These are phyloP conservation scores for Peromyscus eremicus DNA, from an alignment of 2,797 vertebrate genomes.

Conservation along the genomic window DNA sequence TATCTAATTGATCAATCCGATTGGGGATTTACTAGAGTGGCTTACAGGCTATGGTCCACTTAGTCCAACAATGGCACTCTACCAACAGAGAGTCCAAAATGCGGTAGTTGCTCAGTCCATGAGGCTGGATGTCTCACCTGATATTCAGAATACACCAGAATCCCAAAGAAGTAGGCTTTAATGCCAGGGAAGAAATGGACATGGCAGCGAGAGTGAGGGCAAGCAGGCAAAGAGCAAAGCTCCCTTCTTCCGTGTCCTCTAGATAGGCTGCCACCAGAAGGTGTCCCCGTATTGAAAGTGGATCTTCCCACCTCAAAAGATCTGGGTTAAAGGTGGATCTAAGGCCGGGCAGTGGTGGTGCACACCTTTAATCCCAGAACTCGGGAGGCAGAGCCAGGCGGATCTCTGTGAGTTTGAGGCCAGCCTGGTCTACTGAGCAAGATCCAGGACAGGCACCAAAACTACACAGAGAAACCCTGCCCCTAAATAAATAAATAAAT, in stretches of 20 bases:
- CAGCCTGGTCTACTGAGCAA: no score
- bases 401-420: no score
- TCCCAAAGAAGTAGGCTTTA: not conserved
- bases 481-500: no score
- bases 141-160: no score
- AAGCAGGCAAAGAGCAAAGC: not conserved
- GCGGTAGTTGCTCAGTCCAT: not conserved
- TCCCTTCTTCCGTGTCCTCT: not conserved
- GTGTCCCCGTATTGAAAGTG: no score
- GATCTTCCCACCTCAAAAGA: not conserved
- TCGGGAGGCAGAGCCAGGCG: no score
- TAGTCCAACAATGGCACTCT: not conserved
- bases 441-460: no score
- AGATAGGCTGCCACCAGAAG: no score
- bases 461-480: no score
- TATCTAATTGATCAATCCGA: no score
- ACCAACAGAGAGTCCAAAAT: not conserved
- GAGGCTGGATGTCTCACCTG: not conserved
- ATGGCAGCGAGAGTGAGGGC: not conserved
- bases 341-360: no score
- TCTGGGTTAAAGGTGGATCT: not conserved
- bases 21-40: not conserved
- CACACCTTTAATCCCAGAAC: no score
- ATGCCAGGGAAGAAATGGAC: not conserved
- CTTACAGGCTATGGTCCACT: not conserved